Evolutionary conservation across 1,140 invertebrate genomes (phyloP), one percentile per base, ranked within the genome.

Genomic region (Drosophila rhopaloa): DNA sequence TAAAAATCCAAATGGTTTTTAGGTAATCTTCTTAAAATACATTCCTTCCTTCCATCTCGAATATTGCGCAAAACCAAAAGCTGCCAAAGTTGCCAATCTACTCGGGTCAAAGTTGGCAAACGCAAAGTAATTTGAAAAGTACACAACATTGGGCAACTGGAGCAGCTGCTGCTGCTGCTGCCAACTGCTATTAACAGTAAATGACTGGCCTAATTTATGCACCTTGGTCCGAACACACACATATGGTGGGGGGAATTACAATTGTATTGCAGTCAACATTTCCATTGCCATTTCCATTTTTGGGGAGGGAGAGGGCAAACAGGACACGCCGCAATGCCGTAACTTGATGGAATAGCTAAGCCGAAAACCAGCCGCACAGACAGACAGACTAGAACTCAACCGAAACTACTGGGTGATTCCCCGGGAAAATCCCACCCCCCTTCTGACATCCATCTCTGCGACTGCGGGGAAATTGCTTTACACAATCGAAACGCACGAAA

Each of bases 401-500:
- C 54, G 24, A 59, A 47, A 61, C 73, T 77, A 70, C 41, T 40
- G 24, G 24, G 2, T 4, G 14, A n/a, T 11, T 38, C 29, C 50
- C 24, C 44, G 56, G 44, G 11, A 24, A 24, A 53, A 41, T 27
- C 61, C 19, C 19, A 2, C 16, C 53, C 47, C 46, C 9, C n/a
- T 47, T 54, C 35, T 19, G n/a, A 40, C 47, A 70, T 57, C 37
- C 66, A 11, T 50, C 48, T 50, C 48, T 27, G 46, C 41, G 16
- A 40, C n/a, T 40, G 58, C 29, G 61, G 54, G 58, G 72, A 88
- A 89, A 88, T 88, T 88, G 84, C 84, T 88, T 81, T 88, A 77
- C 84, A 88, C 84, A 88, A 89, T 88, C 84, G 84, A 88, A 88
- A 88, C 84, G 84, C 80, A 88, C 84, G 80, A 89, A 88, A 88